A percentile compares a stretch with the other conserved stretches of the same genome.
These are phyloP conservation scores for Artibeus lituratus DNA, from an alignment of 2,797 vertebrate genomes.

Conservation along the genomic window DNA sequence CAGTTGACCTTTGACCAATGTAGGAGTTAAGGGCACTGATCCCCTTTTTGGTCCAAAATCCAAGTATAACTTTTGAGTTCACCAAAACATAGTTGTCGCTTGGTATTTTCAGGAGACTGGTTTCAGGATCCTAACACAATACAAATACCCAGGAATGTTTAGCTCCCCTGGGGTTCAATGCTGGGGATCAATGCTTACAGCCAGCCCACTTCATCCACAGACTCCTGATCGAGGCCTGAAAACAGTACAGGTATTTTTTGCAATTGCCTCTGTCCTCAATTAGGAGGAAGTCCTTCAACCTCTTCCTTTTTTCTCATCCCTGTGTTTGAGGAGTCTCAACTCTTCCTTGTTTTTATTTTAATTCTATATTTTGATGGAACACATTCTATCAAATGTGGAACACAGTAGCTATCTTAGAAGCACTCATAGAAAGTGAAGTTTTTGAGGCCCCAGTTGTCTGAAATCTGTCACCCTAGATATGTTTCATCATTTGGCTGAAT, in stretches of 20 bases:
- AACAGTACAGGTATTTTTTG: neutral
- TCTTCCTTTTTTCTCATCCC: neutral
- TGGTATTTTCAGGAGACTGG: neutral
- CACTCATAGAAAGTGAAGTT: neutral
- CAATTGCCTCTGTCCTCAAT: neutral
- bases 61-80: neutral
- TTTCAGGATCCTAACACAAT: neutral
- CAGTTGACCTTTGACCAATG: neutral
- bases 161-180: neutral
- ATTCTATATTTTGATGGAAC: neutral
- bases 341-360: constrained; percentile 21
- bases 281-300: neutral
- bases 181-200: neutral
- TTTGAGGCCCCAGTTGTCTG: neutral
- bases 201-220: neutral
- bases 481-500: neutral
- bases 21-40: neutral
- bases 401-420: neutral
- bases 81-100: neutral
- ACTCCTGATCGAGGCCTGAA: neutral
- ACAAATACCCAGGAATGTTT: neutral
- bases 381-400: neutral
- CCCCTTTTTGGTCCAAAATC: neutral
- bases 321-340: neutral
- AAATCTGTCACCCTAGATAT: neutral